These are phyloP conservation scores for Coregonus clupeaformis DNA, from an alignment of 2,113 vertebrate species.

Conservation along the genomic window DNA sequence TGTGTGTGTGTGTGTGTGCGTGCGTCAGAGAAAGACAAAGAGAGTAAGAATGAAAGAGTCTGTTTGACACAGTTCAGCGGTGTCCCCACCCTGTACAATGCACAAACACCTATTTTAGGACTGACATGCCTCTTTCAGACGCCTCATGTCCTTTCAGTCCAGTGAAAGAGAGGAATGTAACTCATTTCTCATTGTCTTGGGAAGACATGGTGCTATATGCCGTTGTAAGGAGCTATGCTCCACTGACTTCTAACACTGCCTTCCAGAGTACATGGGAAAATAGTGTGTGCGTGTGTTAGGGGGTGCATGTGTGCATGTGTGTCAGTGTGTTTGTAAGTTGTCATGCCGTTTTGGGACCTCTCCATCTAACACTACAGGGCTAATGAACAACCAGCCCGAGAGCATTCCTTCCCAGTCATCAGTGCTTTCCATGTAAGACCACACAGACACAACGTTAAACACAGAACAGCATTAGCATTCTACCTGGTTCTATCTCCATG, in stretches of 20 bases:
- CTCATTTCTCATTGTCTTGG: conserved; percentile 16
- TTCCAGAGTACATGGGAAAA: neutral
- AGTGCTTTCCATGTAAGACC: neutral
- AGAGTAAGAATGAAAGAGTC: neutral
- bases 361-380: neutral
- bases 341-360: neutral
- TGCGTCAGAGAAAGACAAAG: neutral
- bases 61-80: neutral
- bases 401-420: neutral
- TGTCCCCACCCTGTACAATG: neutral
- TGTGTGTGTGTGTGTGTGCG: neutral
- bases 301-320: neutral
- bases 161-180: conserved; percentile 6
- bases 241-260: conserved; percentile 17
- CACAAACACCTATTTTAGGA: neutral
- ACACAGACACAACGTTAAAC: conserved; percentile 9
- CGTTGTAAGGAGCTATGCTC: conserved; percentile 35
- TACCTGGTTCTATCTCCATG: neutral
- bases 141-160: conserved; percentile 16
- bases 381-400: neutral
- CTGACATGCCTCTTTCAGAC: conserved; percentile 8
- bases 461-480: conserved; percentile 8
- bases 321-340: neutral
- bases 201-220: neutral
- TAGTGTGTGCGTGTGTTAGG: no score